phyloP scores from a whole-genome alignment of 2,113 vertebrate species.

The Lutjanus erythropterus region DNA sequence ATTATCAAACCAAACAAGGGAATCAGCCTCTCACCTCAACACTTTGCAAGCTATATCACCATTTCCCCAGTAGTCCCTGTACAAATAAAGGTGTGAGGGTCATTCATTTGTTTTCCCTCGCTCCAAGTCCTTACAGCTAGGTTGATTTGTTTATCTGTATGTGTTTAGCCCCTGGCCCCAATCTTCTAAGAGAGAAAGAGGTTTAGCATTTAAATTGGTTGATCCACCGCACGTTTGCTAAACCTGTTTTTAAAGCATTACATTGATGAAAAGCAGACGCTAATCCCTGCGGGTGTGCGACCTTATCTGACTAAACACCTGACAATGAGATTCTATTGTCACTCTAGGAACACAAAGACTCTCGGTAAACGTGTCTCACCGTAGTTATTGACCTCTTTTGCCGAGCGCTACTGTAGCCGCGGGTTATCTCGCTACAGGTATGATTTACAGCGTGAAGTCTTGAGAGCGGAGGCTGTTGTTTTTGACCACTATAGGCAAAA shows the following conservation, averaged over 20 bases:
- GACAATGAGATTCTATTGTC: slow-evolving; percentile 80
- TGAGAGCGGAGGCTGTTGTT: slow-evolving; percentile 14
- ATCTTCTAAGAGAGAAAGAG: slow-evolving; percentile 76
- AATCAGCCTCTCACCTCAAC: slow-evolving; percentile 82
- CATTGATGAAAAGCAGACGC: slow-evolving; percentile 80
- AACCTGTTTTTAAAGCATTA: slow-evolving; percentile 83
- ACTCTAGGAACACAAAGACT: slow-evolving; percentile 63
- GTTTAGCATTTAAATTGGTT: slow-evolving; percentile 87
- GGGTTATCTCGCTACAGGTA: slow-evolving; percentile 48
- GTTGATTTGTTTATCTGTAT: slow-evolving; percentile 89
- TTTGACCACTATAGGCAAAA: slow-evolving; percentile 28
- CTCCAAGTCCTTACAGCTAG: slow-evolving; percentile 86
- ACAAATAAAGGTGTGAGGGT: slow-evolving; percentile 88
- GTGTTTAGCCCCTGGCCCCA: slow-evolving; percentile 82
- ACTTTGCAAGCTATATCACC: slow-evolving; percentile 83
- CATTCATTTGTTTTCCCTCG: slow-evolving; percentile 86
- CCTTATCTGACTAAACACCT: slow-evolving; percentile 84
- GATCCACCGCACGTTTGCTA: slow-evolving; percentile 75
- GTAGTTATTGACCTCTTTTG: slow-evolving; percentile 64
- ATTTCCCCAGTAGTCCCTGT: slow-evolving; percentile 82
- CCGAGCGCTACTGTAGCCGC: slow-evolving; percentile 36
- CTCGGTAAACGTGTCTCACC: slow-evolving; percentile 32
- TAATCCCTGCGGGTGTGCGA: slow-evolving; percentile 78
- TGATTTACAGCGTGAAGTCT: slow-evolving; percentile 52
- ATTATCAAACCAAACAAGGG: slow-evolving; percentile 76